Base-by-base conservation (phyloP, 2,113 vertebrate genomes). In the Puma concolor region DNA sequence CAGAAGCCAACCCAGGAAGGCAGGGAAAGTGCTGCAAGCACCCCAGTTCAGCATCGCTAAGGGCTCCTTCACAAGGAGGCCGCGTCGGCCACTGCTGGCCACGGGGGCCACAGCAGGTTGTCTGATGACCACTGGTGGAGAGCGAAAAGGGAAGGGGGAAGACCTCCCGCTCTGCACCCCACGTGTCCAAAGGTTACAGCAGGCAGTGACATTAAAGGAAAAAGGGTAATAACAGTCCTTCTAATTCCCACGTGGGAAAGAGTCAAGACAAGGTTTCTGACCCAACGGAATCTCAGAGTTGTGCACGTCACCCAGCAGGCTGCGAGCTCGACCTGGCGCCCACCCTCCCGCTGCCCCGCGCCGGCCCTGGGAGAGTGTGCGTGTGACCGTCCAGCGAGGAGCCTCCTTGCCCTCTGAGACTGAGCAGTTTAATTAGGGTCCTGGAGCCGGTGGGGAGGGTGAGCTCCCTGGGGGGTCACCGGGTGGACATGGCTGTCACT, bases 371-470 rank as follows among this genome's bases (percentile, higher is more conserved):
- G 63, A 33, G n/a, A 4, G 69, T 89, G 72, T 93, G 54, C n/a
- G 52, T 25, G 25, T 27, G 76, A 48, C 90, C 11, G 74, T 60
- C 93, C 71, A 0, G 0, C 1, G 25, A 98, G 97, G 86, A 92
- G 96, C 83, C 29, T 0, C 82, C 80, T 85, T 96, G 92, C 96
- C 96, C 82, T 96, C 97, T 88, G 76, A 95, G 89, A 98, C 91
- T 21, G 95, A 93, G 64, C 96, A 87, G 89, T 97, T 98, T 97
- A 97, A 97, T 98, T 36, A 48, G 97, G 94, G 93, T 50, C 82
- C n/a, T 7, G 15, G 44, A 44, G 95, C 96, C 97, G 14, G 7
- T 66, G 57, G 89, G 91, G 92, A 97, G 72, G 25, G 87, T 94
- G 96, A 71, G 92, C 89, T 94, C 96, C 97, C 91, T 84, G 85